Percentiles rank a stretch among this genome's conserved stretches.
phyloP scores from a whole-genome alignment of 2,113 vertebrate species.

The Rhabdomys dilectus region DNA sequence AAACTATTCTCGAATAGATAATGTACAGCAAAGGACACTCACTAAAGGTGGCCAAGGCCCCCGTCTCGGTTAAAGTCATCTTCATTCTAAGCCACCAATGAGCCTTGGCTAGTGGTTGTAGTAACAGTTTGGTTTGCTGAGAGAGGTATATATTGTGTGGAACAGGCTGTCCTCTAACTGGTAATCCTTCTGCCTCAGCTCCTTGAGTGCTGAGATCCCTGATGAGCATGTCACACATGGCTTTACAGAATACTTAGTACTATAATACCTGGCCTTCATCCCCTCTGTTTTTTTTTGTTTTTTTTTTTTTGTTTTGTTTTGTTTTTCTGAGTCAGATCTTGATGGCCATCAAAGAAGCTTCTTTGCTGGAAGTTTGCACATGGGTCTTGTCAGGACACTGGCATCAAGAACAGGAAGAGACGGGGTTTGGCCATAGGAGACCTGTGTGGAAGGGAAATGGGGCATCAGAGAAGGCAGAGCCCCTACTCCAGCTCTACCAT shows the following conservation, averaged over 20 bases:
- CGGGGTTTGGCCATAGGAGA: background rate
- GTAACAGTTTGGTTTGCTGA: background rate
- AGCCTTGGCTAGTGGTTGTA: background rate
- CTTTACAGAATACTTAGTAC: background rate
- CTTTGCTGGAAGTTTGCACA: background rate
- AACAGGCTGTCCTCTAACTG: background rate
- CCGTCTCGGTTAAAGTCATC: background rate
- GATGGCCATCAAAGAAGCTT: background rate
- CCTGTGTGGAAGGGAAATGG: background rate
- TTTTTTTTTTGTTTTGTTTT: too few species aligned
- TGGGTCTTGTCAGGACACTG: background rate
- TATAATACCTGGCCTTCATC: background rate
- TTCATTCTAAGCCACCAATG: background rate
- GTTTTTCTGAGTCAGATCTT: background rate
- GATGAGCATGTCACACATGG: background rate
- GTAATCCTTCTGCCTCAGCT: background rate
- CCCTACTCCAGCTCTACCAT: background rate
- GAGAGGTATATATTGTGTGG: background rate
- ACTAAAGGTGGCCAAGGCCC: background rate
- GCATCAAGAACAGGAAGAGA: background rate
- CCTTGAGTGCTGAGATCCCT: background rate
- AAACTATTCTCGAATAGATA: background rate
- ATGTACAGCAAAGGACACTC: background rate
- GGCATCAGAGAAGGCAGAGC: background rate
- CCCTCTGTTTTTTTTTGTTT: background rate